These are phyloP conservation scores for Pampus argenteus DNA, from an alignment of 2,797 vertebrate species.

Conservation along the genomic window DNA sequence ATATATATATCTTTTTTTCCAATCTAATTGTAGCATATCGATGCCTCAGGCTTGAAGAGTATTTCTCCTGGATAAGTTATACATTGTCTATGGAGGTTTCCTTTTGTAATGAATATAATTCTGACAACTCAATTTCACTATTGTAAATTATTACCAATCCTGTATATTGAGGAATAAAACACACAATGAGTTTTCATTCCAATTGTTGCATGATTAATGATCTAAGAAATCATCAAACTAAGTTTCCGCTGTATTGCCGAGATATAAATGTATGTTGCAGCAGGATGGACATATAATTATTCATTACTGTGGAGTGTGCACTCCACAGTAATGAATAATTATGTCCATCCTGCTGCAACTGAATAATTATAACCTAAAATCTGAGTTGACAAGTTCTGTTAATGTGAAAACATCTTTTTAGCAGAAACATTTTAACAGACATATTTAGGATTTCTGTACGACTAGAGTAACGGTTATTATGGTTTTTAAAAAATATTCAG, in stretches of 20 bases:
- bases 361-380: background rate
- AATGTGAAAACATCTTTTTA: too few species aligned
- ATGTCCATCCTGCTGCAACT: too few species aligned
- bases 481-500: slow-evolving; percentile 9
- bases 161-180: slow-evolving; percentile 66
- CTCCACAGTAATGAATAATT: too few species aligned
- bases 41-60: slow-evolving; percentile 25
- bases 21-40: slow-evolving; percentile 25
- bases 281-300: too few species aligned
- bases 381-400: background rate
- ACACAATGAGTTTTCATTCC: slow-evolving; percentile 32
- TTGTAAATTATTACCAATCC: slow-evolving; percentile 62
- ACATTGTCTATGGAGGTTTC: slow-evolving; percentile 13
- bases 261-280: too few species aligned
- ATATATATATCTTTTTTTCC: slow-evolving; percentile 44
- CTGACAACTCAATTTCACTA: slow-evolving; percentile 18
- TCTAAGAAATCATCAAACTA: background rate
- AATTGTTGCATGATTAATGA: background rate
- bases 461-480: background rate
- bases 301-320: too few species aligned
- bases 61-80: slow-evolving; percentile 24
- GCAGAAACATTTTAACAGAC: background rate
- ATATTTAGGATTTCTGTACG: background rate
- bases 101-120: slow-evolving; percentile 31
- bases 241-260: too few species aligned